Base-by-base conservation (phyloP, 2,888 invertebrate genomes). In the Xanthorhoe designata region DNA sequence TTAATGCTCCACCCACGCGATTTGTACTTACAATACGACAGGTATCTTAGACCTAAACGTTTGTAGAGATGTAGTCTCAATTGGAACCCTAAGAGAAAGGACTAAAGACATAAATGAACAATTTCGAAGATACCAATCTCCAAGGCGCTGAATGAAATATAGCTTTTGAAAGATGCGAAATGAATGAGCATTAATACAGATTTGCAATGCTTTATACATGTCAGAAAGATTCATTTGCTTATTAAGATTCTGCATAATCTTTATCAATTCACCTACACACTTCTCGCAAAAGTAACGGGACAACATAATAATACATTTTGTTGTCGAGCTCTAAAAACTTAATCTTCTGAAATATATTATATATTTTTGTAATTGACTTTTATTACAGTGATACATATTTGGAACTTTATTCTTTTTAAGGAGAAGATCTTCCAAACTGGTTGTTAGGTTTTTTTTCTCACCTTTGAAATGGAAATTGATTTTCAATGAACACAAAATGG, bases 1-100 rank as follows among this genome's bases (percentile, higher is more conserved):
- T 90, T 91, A 91, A 91, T 90, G 83, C 80, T 86, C 85, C 88
- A 81, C 89, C 90, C 85, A 88, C 89, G 76, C 82, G 70, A 78
- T 82, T 79, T 77, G 73, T 75, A 82, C 72, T 78, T 80, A 78
- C 74, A 74, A 75, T 72, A 65, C 68, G 77, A 80, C 79, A 80
- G 78, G 80, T 79, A 79, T 68, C 70, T 75, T 76, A 74, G 69
- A 76, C 73, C 53, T 66, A 49, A 66, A 45, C 58, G 50, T 38
- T 62, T 60, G 29, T 50, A 24, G 32, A 53, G 15, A 54, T 42
- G 45, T 19, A 24, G 10, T 53, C 51, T 50, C 13, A 69, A 60
- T 60, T 52, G 64, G 35, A 47, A 72, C 75, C 69, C 55, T 77
- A 78, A 55, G 54, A 19, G 52, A 35, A 71, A 58, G 69, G 61